These are phyloP conservation scores for Sinonovacula constricta DNA, from an alignment of 1,140 invertebrate species.

Conservation along the genomic window DNA sequence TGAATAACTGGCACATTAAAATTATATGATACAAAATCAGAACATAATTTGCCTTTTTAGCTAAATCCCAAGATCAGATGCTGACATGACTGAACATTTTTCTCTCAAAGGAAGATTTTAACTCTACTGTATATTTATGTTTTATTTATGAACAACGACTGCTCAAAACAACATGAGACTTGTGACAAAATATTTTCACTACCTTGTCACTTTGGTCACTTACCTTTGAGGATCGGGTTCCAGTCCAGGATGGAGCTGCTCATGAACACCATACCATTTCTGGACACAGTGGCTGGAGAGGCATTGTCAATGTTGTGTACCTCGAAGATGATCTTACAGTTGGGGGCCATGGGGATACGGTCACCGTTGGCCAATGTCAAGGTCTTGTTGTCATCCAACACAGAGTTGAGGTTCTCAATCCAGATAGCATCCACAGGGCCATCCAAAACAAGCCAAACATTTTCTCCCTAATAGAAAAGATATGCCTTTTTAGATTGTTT, in stretches of 20 bases:
- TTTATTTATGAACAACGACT: no score
- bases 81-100: no score
- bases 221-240: constrained; percentile 88
- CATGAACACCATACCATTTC: constrained; percentile 99
- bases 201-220: constrained; percentile 22
- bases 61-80: no score
- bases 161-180: no score
- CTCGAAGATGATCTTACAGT: constrained; percentile 97
- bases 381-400: constrained; percentile 82
- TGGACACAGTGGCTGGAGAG: constrained; percentile 95
- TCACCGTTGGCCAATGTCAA: constrained; percentile 97
- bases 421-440: constrained; percentile 80
- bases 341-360: constrained; percentile 94
- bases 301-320: constrained; percentile 97
- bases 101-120: no score
- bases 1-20: no score
- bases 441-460: constrained; percentile 78
- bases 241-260: constrained; percentile 95
- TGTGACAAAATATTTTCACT: no score
- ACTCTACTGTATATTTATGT: no score
- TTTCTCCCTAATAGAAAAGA: constrained; percentile 71
- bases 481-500: no score
- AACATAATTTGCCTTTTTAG: no score
- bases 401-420: constrained; percentile 80
- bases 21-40: no score